These are phyloP conservation scores for Oncorhynchus gorbuscha DNA, from an alignment of 2,113 vertebrate genomes.

Conservation along the genomic window DNA sequence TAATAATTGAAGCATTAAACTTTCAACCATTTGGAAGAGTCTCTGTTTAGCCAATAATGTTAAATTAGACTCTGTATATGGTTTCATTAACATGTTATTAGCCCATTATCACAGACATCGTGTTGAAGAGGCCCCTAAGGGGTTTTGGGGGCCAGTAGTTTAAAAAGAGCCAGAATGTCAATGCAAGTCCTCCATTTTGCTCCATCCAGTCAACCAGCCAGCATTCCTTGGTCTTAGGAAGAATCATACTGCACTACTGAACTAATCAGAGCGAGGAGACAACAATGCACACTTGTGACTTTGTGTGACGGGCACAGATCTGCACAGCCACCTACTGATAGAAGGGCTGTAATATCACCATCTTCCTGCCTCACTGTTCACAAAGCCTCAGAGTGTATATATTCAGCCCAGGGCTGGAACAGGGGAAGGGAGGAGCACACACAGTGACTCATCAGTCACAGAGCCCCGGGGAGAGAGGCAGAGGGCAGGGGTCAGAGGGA, in stretches of 20 bases:
- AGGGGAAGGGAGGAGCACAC: slow-evolving; percentile 11
- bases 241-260: slow-evolving; percentile 64
- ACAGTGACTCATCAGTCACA: slow-evolving; percentile 39
- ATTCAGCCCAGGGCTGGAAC: slow-evolving; percentile 10
- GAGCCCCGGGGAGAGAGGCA: slow-evolving; percentile 20
- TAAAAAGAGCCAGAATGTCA: slow-evolving; percentile 23
- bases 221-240: slow-evolving; percentile 52
- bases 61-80: too few species aligned
- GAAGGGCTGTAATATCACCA: slow-evolving; percentile 42
- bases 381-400: too few species aligned
- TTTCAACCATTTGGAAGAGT: too few species aligned
- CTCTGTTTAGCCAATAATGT: too few species aligned
- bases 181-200: slow-evolving; percentile 31
- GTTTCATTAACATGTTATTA: too few species aligned
- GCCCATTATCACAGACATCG: too few species aligned
- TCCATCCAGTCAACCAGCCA: slow-evolving; percentile 46
- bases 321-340: too few species aligned
- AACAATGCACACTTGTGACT: background rate
- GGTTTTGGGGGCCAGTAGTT: slow-evolving; percentile 46
- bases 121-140: background rate
- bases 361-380: slow-evolving; percentile 51
- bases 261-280: slow-evolving; percentile 34
- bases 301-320: slow-evolving; percentile 32
- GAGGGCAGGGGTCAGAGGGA: slow-evolving; percentile 39
- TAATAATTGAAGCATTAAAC: too few species aligned